Evolutionary conservation across 2,797 vertebrate genomes (phyloP).

Genomic region (Poecile montanus): DNA sequence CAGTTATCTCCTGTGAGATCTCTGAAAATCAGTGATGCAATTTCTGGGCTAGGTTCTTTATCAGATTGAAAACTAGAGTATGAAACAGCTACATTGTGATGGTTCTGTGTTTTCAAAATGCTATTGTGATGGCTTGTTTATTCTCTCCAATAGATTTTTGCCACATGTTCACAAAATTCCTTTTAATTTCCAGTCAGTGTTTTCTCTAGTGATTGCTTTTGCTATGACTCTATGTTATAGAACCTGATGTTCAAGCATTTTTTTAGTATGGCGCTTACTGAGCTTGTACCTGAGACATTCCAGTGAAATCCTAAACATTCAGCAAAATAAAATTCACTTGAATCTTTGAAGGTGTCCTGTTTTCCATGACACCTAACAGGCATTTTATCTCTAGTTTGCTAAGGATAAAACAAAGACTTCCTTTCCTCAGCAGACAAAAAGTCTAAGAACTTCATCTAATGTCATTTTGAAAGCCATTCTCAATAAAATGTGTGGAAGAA

Average conservation of each 20-base stretch:
- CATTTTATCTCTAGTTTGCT: not conserved
- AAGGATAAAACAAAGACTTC: not conserved
- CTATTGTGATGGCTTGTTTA: not conserved
- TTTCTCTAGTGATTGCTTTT: slow-evolving; percentile 15
- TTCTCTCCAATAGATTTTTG: not conserved
- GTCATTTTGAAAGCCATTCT: not conserved
- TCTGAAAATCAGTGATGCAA: not conserved
- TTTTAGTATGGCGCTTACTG: not conserved
- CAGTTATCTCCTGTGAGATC: not conserved
- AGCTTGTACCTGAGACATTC: not conserved
- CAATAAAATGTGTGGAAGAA: not conserved
- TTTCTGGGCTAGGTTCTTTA: not conserved
- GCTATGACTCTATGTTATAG: not conserved
- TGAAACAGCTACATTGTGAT: not conserved
- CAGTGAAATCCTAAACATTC: not conserved
- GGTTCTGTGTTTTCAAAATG: slow-evolving; percentile 13
- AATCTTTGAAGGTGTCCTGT: not conserved
- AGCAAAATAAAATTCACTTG: not conserved
- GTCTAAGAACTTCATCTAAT: not conserved
- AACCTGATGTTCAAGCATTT: not conserved
- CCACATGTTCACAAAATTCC: not conserved
- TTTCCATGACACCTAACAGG: not conserved
- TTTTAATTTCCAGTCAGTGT: not conserved
- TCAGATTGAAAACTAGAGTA: not conserved
- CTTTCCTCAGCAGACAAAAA: not conserved